Evolutionary conservation across 1,140 invertebrate species (phyloP).

Genomic region (Neuroterus valhalla): DNA sequence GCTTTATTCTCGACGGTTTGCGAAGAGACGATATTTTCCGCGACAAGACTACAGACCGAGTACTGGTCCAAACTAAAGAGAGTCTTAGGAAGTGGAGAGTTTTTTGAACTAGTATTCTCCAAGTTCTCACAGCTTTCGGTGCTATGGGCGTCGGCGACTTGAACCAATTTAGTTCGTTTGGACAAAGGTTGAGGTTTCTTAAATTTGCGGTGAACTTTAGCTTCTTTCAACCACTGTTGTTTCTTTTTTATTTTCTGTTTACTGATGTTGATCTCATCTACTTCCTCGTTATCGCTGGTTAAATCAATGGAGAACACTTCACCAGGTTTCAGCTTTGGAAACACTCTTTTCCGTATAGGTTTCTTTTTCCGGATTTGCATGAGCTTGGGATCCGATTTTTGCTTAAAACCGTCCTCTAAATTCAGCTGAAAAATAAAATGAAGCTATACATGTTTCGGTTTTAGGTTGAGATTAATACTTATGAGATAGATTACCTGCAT

Average conservation of each 20-base stretch:
- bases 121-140: constrained; percentile 50
- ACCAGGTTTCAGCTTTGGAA: constrained; percentile 45
- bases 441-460: constrained; percentile 19
- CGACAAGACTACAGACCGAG: constrained; percentile 32
- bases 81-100: constrained; percentile 29
- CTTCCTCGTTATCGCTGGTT: constrained; percentile 55
- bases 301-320: constrained; percentile 64
- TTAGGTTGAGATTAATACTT: neutral
- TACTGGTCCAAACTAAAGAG: constrained; percentile 46
- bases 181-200: constrained; percentile 35
- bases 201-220: constrained; percentile 41
- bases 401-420: constrained; percentile 20
- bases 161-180: constrained; percentile 45
- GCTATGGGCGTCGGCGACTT: constrained; percentile 56
- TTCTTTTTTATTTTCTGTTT: constrained; percentile 45
- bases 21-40: neutral
- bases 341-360: constrained; percentile 36
- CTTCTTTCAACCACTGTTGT: constrained; percentile 51
- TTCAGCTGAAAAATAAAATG: constrained; percentile 29
- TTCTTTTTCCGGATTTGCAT: too few species aligned
- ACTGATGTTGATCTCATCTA: constrained; percentile 44
- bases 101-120: constrained; percentile 21
- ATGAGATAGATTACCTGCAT: constrained; percentile 31
- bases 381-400: neutral
- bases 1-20: too few species aligned